A percentile compares a stretch with the other conserved stretches of the same genome.
These are phyloP conservation scores for Drosophila pectinifera DNA, from an alignment of 1,140 invertebrate genomes.

Conservation along the genomic window DNA sequence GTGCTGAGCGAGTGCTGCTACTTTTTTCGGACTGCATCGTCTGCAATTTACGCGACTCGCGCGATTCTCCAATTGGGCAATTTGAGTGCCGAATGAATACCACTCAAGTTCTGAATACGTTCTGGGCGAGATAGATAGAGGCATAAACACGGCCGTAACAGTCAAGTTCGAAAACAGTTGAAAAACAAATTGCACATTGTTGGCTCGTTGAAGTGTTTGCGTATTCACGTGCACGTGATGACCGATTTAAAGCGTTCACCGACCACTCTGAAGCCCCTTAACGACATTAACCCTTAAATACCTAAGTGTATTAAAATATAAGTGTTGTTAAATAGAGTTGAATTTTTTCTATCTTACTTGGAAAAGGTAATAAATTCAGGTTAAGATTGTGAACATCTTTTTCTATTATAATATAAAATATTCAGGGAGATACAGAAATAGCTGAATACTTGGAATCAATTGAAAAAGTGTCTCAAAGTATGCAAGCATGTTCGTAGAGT, in stretches of 20 bases:
- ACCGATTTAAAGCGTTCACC: constrained; percentile 11
- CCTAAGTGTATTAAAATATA: background rate
- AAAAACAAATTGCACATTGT: background rate
- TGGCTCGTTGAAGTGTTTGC: background rate
- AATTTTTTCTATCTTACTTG: no score
- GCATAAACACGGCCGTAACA: constrained; percentile 37
- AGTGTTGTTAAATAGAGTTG: no score
- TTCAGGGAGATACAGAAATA: no score
- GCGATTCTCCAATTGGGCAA: constrained; percentile 34
- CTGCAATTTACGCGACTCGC: constrained; percentile 40
- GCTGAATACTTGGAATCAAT: no score
- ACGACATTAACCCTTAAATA: constrained; percentile 5
- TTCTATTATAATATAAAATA: background rate
- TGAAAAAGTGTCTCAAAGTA: background rate
- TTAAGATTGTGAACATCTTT: background rate
- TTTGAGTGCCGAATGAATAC: constrained; percentile 47
- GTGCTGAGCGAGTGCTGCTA: constrained; percentile 19
- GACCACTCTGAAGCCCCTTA: background rate
- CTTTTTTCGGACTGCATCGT: background rate
- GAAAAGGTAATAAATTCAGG: background rate
- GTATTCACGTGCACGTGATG: constrained; percentile 28
- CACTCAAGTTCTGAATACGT: constrained; percentile 11
- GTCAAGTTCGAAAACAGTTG: constrained; percentile 47
- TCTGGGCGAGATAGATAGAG: background rate
- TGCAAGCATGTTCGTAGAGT: background rate